Base-by-base conservation (phyloP, 2,797 vertebrate genomes). In the Rhinella marina region DNA sequence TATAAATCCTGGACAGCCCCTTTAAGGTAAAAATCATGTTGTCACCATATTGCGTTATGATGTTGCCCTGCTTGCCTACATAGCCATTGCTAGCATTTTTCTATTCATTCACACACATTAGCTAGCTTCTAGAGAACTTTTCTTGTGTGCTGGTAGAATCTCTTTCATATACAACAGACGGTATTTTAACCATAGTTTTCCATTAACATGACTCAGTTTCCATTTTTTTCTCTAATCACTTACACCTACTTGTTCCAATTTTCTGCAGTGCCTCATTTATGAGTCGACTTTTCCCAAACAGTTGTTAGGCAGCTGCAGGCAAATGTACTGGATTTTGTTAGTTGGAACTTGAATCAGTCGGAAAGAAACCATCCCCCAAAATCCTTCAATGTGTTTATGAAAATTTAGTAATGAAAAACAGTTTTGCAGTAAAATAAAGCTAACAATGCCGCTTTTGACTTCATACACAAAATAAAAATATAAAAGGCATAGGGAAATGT, bases 241-340 rank as follows among this genome's bases (percentile, higher is more conserved):
- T 50, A 68, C 82, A 68, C 75, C 82, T 25, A 80, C 87, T 84
- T 84, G 16, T 88, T 84, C 41, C 84, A 88, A 57, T 82, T 66
- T 62, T 88, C 61, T 66, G 57, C 66, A 88, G 83, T n/a, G 21
- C 84, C 66, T 83, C 84, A 86, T 59, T 70, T 73, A 61, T 82
- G 84, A 89, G 88, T 85, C 76, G 54, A 77, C 16, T 89, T 89
- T 89, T 89, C 85, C 88, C 80, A 85, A 82, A 86, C 88, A 86
- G 84, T 86, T 89, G 88, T 86, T 85, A 85, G 84, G 84, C 88
- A 89, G 88, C 88, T 89, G 88, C 88, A 89, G 72, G 48, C 57
- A 62, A 85, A 76, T 86, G 87, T 32, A 70, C 78, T 68, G 78
- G 21, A 59, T 72, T 82, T 76, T 81, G 66, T 68, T 56, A 86